Percentiles rank a stretch among this genome's conserved stretches.
Evolutionary conservation across 2,888 invertebrate species (phyloP).

Genomic region (Pharmacophagus antenor): DNA sequence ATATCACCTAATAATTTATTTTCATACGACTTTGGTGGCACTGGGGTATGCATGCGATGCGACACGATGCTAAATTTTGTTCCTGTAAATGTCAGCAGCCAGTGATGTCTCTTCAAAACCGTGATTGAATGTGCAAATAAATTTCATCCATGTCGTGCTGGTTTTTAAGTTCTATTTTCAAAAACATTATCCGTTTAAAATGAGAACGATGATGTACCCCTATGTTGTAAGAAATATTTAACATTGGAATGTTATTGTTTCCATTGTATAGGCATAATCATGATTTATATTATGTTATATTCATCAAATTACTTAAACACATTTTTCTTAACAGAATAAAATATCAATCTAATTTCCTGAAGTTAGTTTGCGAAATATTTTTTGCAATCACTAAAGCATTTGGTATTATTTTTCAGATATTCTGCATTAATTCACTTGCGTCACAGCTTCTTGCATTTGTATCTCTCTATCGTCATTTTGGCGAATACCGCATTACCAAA

Average conservation of each 20-base stretch:
- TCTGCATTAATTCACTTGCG: not conserved
- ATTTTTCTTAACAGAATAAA: no score
- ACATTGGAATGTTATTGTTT: constrained; percentile 5
- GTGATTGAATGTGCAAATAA: constrained; percentile 68
- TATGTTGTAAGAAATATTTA: constrained; percentile 2
- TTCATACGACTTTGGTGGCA: constrained; percentile 53
- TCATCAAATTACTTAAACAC: not conserved
- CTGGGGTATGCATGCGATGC: constrained; percentile 53
- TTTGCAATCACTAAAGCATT: not conserved
- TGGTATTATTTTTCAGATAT: not conserved
- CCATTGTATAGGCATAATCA: constrained; percentile 6
- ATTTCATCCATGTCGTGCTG: constrained; percentile 45
- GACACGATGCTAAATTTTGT: constrained; percentile 58
- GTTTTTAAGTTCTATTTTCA: constrained; percentile 45
- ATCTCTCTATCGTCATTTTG: constrained; percentile 20
- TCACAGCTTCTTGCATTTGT: constrained; percentile 11
- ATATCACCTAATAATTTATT: constrained; percentile 34
- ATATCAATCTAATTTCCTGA: no score
- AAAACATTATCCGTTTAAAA: constrained; percentile 41
- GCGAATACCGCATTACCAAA: constrained; percentile 17
- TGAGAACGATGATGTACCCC: constrained; percentile 30
- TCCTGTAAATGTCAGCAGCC: constrained; percentile 68
- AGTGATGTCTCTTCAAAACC: constrained; percentile 51
- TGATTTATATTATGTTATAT: not conserved
- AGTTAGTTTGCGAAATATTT: no score